Base-by-base conservation (phyloP, 30 jellyfish, hydroid and myxozoan species). In the Phacellophora camtschatica region DNA sequence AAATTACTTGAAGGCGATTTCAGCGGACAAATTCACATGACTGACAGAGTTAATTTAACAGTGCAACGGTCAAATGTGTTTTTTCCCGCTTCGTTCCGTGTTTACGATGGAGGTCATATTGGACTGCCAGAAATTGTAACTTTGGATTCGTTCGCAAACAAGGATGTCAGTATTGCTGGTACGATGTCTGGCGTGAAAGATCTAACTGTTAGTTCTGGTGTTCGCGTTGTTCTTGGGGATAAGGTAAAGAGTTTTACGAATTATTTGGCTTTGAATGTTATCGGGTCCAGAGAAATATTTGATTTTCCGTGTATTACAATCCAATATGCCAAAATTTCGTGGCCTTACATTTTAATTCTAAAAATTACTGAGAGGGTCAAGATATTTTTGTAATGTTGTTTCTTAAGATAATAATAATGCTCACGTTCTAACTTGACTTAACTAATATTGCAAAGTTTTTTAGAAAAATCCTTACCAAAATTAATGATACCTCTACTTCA, bases 71-170 rank as follows among this genome's bases (percentile, higher is more conserved):
- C 92, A 31, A 66, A 58, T 22, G 61, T 57, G 46, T 54, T 80
- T 45, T 80, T 63, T 48, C 92, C 92, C 11, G 84, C 92, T 20
- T 80, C 92, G 10, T 80, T 80, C 59, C 83, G 92, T 20, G 92
- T 80, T 15, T 80, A 80, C 41, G 45, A 65, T 15, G 46, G 71
- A 20, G 92, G 92, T 5, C 74, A 80, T 43, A 80, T 80, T 39
- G 92, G 92, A 10, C 72, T 80, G 39, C 92, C 92, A 31, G 69
- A 66, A 41, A 51, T 28, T 49, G 56, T 67, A 0, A 66, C 84
- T 8, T 65, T 80, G 84, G 92, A 80, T 56, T 64, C 92, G 16
- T 65, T 80, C 37, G 84, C 83, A 8, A 65, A 65, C 31, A 65
- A 80, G 16, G 92, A 80, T n/a, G 84, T 80, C 48, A 49, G 77